These are phyloP conservation scores for Chamaetylas fuelleborni DNA, from an alignment of 2,113 vertebrate genomes.

Conservation along the genomic window DNA sequence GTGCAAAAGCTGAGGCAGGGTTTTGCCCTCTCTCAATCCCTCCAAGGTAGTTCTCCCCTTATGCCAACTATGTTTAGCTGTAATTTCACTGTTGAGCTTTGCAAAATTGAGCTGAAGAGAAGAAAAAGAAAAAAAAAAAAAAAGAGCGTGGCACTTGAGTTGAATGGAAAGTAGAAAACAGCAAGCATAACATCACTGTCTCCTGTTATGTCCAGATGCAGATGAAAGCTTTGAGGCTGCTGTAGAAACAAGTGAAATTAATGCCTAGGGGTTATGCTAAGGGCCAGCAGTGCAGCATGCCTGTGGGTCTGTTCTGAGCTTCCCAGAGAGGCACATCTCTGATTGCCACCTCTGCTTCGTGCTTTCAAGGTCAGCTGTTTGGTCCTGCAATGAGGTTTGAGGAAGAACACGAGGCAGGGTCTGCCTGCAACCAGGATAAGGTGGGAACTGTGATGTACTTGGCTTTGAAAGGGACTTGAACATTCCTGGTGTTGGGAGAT, in stretches of 20 bases:
- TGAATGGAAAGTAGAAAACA: neutral
- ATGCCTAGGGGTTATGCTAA: neutral
- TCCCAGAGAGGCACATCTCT: neutral
- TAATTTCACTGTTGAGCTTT: neutral
- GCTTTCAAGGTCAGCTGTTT: neutral
- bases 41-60: neutral
- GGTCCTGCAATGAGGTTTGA: neutral
- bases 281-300: neutral
- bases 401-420: neutral
- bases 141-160: neutral
- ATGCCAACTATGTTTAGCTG: neutral
- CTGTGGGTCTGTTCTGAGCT: neutral
- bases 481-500: neutral
- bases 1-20: neutral
- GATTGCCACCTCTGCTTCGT: neutral
- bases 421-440: fast-evolving
- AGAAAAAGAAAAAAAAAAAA: neutral
- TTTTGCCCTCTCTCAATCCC: neutral
- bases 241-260: neutral
- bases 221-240: neutral
- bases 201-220: neutral
- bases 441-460: neutral
- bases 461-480: neutral
- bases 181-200: neutral
- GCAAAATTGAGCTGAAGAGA: neutral